Base-by-base conservation (phyloP, 2,888 invertebrate species). In the Lissonota sp. region DNA sequence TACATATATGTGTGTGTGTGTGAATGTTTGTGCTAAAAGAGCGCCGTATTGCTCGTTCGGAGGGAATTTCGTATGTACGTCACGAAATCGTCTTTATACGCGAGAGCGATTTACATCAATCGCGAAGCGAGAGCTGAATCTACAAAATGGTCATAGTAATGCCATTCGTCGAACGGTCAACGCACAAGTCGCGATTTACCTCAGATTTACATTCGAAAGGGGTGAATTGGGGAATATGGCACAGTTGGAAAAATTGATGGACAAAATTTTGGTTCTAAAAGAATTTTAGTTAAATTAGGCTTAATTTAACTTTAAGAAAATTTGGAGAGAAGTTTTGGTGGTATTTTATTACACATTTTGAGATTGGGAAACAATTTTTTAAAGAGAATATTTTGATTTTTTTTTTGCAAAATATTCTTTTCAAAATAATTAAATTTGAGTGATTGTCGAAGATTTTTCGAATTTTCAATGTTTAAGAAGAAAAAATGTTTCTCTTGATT, bases 91-190 rank as follows among this genome's bases (percentile, higher is more conserved):
- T 73, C 79, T 79, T 74, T 82, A 80, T 82, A 80, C 71, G 71
- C 58, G 74, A 76, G 79, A 80, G 76, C 82, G 84, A 84, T 84
- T 84, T 83, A 83, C 84, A 84, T 84, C 83, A 73, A 84, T 83
- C 81, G 80, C 78, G 70, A 72, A 69, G 81, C 82, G 80, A 83
- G 80, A 69, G 77, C 49, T 79, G 83, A 83, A 84, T 84, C 71
- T 77, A 79, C 82, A 81, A 80, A 67, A 74, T 66, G 44, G 64
- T 64, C 73, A 77, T 81, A 70, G 26, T 26, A 26, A 26, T 58
- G 63, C 58, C 12, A 75, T 57, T 62, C 71, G 70, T 79, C 71
- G 75, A 78, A 75, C 67, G 82, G 63, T 72, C 53, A 49, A 62
- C 71, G 67, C 74, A 62, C 63, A 69, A 73, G 66, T 70, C 75